Percentiles rank a stretch among this genome's conserved stretches.
These are phyloP conservation scores for Agrochola macilenta DNA, from an alignment of 2,888 invertebrate species.

Conservation along the genomic window DNA sequence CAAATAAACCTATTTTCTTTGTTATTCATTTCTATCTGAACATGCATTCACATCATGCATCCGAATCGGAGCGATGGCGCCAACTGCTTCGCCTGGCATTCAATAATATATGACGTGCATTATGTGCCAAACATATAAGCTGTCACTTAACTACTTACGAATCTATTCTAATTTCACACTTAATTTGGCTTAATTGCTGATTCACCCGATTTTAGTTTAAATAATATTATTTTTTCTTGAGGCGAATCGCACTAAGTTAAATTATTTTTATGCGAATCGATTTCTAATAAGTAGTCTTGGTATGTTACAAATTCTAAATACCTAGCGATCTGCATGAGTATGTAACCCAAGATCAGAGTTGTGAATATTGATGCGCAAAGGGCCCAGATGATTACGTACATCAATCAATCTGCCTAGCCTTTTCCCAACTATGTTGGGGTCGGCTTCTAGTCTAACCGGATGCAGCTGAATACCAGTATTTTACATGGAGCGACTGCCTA, in stretches of 20 bases:
- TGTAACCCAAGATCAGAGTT: neutral
- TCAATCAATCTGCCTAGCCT: too few species aligned
- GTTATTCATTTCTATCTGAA: neutral
- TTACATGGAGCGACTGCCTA: too few species aligned
- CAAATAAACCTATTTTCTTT: too few species aligned
- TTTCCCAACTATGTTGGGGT: too few species aligned
- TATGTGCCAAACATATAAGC: slow-evolving; percentile 7
- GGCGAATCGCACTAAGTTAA: too few species aligned
- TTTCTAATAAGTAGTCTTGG: neutral
- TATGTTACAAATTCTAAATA: neutral
- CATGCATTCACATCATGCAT: neutral
- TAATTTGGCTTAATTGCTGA: neutral
- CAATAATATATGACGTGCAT: neutral
- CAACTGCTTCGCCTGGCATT: neutral
- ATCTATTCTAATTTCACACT: slow-evolving; percentile 23
- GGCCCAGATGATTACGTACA: too few species aligned
- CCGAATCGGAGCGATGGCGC: neutral
- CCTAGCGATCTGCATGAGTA: neutral
- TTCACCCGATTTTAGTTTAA: too few species aligned
- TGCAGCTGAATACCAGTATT: too few species aligned
- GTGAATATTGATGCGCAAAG: neutral
- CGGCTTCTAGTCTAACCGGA: too few species aligned
- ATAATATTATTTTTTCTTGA: too few species aligned
- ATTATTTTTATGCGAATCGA: too few species aligned
- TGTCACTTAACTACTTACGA: neutral